phyloP scores from a whole-genome alignment of 1,140 invertebrate genomes.

The Aphelenchoides besseyi region DNA sequence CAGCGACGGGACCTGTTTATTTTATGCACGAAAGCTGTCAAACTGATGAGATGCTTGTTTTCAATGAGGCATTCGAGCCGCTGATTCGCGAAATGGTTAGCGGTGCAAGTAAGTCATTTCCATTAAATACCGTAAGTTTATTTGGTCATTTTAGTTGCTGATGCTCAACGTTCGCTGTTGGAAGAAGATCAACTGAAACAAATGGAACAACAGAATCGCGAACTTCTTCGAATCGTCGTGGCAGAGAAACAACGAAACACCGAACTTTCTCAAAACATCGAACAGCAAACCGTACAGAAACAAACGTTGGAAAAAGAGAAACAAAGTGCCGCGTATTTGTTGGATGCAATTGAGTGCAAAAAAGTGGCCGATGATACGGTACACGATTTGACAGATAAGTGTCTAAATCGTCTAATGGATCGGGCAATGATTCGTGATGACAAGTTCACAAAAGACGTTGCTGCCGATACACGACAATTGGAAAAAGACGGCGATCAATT shows the following conservation, averaged over 20 bases:
- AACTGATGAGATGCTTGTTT: slow-evolving; percentile 20
- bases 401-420: slow-evolving; percentile 25
- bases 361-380: slow-evolving; percentile 29
- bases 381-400: slow-evolving; percentile 13
- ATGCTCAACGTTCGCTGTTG: slow-evolving; percentile 25
- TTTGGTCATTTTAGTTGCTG: slow-evolving; percentile 12
- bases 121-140: too few relatives aligned
- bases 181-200: slow-evolving; percentile 32
- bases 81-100: slow-evolving; percentile 31
- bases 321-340: slow-evolving; percentile 12
- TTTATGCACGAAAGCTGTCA: background rate
- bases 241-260: slow-evolving; percentile 25
- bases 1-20: background rate
- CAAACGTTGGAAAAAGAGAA: slow-evolving; percentile 22
- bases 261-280: slow-evolving; percentile 20
- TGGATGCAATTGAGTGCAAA: slow-evolving; percentile 23
- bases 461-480: slow-evolving; percentile 31
- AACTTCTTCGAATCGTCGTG: slow-evolving; percentile 25
- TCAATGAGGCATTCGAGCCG: slow-evolving; percentile 35
- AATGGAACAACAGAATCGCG: slow-evolving; percentile 25
- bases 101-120: slow-evolving; percentile 18
- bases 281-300: slow-evolving; percentile 20
- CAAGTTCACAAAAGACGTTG: slow-evolving; percentile 16
- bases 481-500: slow-evolving; percentile 16
- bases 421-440: slow-evolving; percentile 29